Evolutionary conservation across 2,797 vertebrate genomes (phyloP).

Genomic region (Chrysocyon brachyurus): DNA sequence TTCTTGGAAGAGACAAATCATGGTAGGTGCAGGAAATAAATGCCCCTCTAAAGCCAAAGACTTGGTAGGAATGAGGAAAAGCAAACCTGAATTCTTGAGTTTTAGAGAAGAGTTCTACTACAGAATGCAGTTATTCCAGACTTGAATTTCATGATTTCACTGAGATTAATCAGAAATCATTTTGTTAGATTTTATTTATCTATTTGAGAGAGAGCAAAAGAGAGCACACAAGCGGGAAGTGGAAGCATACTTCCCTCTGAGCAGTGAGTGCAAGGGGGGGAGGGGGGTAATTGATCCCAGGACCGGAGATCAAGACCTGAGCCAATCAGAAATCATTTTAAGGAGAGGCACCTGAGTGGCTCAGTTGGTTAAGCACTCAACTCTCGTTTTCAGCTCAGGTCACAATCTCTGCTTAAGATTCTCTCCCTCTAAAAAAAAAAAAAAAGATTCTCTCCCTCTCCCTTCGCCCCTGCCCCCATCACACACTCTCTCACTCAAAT

Average conservation of each 20-base stretch:
- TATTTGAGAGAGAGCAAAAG: background rate
- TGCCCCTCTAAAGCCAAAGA: background rate
- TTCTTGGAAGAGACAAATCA: slow-evolving; percentile 53
- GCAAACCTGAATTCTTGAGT: slow-evolving; percentile 32
- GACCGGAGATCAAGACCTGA: background rate
- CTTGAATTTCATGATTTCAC: slow-evolving; percentile 37
- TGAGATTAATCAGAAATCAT: slow-evolving; percentile 59
- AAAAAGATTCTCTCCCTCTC: no score
- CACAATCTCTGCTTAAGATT: background rate
- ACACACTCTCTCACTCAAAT: no score
- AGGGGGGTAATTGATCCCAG: background rate
- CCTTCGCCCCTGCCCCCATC: no score
- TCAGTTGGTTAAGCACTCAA: background rate
- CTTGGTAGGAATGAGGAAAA: background rate
- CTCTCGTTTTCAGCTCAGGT: background rate
- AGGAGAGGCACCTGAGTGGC: background rate
- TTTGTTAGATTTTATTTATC: background rate
- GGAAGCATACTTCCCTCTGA: background rate
- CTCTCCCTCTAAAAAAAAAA: background rate
- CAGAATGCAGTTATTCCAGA: slow-evolving; percentile 6
- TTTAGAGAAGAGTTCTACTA: slow-evolving; percentile 51
- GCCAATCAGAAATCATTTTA: background rate
- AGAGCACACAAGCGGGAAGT: background rate
- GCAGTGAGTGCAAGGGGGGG: background rate
- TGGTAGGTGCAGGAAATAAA: background rate